These are phyloP conservation scores for Caenorhabditis briggsae DNA, from an alignment of 1,140 invertebrate genomes.

Conservation along the genomic window DNA sequence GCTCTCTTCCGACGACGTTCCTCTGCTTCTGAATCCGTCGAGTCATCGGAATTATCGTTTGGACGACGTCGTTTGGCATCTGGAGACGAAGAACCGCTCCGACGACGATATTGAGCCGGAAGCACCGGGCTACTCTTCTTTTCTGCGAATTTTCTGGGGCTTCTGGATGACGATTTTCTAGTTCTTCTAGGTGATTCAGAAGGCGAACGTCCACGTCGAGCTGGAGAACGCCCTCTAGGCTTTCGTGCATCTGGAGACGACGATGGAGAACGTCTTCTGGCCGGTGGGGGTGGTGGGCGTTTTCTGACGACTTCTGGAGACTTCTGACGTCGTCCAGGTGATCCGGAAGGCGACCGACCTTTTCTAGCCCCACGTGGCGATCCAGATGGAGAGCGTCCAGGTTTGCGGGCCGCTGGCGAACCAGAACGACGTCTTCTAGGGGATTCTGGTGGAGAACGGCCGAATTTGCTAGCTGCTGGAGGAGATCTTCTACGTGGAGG, in stretches of 20 bases:
- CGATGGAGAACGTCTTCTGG: background rate
- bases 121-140: background rate
- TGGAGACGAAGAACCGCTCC: background rate
- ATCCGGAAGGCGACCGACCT: conserved; percentile 1
- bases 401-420: too few species aligned
- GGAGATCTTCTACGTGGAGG: too few species aligned
- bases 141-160: background rate
- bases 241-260: background rate
- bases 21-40: conserved; percentile 6
- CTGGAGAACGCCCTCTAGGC: background rate
- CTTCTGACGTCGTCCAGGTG: background rate
- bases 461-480: too few species aligned
- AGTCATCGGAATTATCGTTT: conserved; percentile 27
- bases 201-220: background rate
- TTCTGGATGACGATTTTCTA: background rate
- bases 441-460: too few species aligned
- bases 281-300: background rate
- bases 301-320: background rate
- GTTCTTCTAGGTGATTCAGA: background rate
- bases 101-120: too few species aligned
- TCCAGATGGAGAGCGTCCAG: too few species aligned
- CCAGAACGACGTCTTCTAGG: too few species aligned
- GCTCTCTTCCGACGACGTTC: conserved; percentile 46
- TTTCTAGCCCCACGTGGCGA: background rate
- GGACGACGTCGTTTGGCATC: conserved; percentile 15